These are phyloP conservation scores for Datnioides undecimradiatus DNA, from an alignment of 2,113 vertebrate genomes.

Conservation along the genomic window DNA sequence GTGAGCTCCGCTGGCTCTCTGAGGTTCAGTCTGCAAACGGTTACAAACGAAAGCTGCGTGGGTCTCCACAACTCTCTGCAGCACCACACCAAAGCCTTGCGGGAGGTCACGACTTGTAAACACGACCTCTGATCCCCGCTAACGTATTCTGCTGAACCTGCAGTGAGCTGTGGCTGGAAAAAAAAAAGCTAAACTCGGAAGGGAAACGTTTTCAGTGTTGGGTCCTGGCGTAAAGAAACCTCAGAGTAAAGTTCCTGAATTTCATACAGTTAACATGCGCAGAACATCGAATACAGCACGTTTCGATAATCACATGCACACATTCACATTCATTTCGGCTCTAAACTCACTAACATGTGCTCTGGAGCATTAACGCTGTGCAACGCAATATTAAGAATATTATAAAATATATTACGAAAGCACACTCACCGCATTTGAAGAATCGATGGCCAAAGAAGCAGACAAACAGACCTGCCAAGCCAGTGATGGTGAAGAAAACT, in stretches of 20 bases:
- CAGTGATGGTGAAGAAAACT: slow-evolving; percentile 90
- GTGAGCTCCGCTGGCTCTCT: background rate
- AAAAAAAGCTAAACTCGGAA: background rate
- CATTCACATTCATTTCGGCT: too few relatives aligned
- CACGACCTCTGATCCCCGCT: background rate
- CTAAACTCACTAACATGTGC: too few relatives aligned
- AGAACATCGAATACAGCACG: too few relatives aligned
- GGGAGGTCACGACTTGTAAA: background rate
- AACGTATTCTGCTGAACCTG: background rate
- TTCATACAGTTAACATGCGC: too few relatives aligned
- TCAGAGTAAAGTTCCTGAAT: too few relatives aligned
- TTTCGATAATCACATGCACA: too few relatives aligned
- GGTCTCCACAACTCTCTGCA: background rate
- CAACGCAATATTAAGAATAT: too few relatives aligned
- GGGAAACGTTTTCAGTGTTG: background rate
- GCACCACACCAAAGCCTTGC: background rate
- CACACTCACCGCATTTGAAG: slow-evolving; percentile 96
- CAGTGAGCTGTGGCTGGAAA: background rate
- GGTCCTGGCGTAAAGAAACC: background rate
- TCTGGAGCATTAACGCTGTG: too few relatives aligned
- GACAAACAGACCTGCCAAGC: slow-evolving; percentile 90
- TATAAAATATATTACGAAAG: too few relatives aligned
- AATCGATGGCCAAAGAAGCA: slow-evolving; percentile 95
- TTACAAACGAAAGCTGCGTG: background rate
- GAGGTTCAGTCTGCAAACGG: background rate